These are phyloP conservation scores for Coranthus polyacanthus DNA, from an alignment of 2,797 vertebrate genomes.

Conservation along the genomic window DNA sequence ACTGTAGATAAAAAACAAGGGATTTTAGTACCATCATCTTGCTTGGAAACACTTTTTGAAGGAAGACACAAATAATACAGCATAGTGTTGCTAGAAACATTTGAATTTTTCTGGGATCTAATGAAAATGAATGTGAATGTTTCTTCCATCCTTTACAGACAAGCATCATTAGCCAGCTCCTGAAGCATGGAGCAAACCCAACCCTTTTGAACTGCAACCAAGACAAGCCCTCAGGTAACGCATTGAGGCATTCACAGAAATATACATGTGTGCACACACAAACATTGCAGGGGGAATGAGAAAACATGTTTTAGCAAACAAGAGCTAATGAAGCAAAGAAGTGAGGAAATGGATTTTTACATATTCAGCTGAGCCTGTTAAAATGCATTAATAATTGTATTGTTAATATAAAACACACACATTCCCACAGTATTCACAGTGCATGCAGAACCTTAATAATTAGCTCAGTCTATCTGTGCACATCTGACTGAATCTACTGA, in stretches of 20 bases:
- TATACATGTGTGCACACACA: slow-evolving; percentile 14
- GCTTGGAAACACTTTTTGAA: slow-evolving; percentile 1
- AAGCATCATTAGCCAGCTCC: slow-evolving; percentile 90
- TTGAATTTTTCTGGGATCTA: slow-evolving; percentile 32
- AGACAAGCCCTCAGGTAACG: slow-evolving; percentile 93
- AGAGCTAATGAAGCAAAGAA: slow-evolving; percentile 48
- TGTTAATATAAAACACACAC: slow-evolving; percentile 34
- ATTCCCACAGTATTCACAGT: slow-evolving; percentile 2
- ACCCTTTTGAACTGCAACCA: slow-evolving; percentile 92
- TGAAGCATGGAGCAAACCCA: slow-evolving; percentile 90
- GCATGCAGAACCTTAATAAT: slow-evolving; percentile 18
- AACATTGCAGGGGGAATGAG: slow-evolving; percentile 20
- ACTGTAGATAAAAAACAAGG: not conserved
- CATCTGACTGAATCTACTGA: slow-evolving; percentile 30
- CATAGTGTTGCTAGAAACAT: slow-evolving; percentile 7
- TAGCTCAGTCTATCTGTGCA: slow-evolving; percentile 17
- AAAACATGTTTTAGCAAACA: slow-evolving; percentile 22
- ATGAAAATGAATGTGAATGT: slow-evolving; percentile 47
- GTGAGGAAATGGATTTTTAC: slow-evolving; percentile 47
- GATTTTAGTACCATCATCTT: no score
- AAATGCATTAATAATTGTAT: slow-evolving; percentile 47
- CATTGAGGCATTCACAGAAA: slow-evolving; percentile 35
- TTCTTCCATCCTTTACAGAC: slow-evolving; percentile 83
- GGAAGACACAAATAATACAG: not conserved
- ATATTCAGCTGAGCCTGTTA: slow-evolving; percentile 33